Evolutionary conservation across 2,797 vertebrate species (phyloP), one percentile per base, ranked within the genome.

Genomic region (Hipposideros larvatus): DNA sequence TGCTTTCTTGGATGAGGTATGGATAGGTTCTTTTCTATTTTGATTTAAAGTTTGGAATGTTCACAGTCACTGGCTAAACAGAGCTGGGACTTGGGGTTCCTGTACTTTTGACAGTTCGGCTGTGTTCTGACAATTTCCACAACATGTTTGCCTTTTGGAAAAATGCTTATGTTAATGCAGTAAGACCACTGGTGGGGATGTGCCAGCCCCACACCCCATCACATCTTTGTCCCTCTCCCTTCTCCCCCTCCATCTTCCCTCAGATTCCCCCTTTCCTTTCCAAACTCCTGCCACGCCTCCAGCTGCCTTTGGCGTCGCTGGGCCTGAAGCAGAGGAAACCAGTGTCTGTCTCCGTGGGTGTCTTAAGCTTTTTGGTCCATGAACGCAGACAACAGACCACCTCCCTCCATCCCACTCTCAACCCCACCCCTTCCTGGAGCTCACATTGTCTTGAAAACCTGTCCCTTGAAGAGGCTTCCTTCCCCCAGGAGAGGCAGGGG

Each of bases 51-150:
- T 22, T 1, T 3, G n/a, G 34, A 34, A 7, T 11, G 19, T 31
- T 85, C 48, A 66, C 41, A 13, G 61, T 31, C 51, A 4, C 79
- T 2, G 34, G 28, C 55, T 57, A 2, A 28, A 1, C 14, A 18
- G 43, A 41, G 34, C 57, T 2, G n/a, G 51, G 37, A 48, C 43
- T 51, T 11, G 24, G 4, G 22, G 13, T 6, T 63, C 48, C 65
- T 4, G 2, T 0, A 3, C 31, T 63, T 46, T 2, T 7, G 57
- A 48, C 37, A 2, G 6, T 16, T 73, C 34, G 16, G 91, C 43
- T 0, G 0, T 3, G 11, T 31, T 74, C 48, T 46, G 46, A 9
- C 1, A 2, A 18, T 11, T 1, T 9, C 16, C 14, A 2, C 5
- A 15, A 0, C 4, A 0, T 21, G 8, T 59, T 34, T 43, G 82